Base-by-base conservation (phyloP, 2,797 vertebrate species). In the Gymnopithys bicolor region DNA sequence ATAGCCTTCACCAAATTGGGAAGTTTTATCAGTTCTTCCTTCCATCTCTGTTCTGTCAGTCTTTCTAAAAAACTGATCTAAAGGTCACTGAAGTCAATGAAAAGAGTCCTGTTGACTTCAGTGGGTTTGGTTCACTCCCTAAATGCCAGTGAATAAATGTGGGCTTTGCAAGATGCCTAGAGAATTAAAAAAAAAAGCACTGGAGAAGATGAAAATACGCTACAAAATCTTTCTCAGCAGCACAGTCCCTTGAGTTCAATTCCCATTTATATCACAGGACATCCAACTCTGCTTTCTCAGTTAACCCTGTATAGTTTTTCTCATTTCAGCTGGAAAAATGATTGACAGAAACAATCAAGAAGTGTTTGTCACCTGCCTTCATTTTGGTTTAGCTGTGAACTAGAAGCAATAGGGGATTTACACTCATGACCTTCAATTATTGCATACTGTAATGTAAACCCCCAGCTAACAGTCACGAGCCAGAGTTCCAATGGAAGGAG, bases 341-440 rank as follows among this genome's bases (percentile, higher is more conserved):
- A 97, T 95, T 96, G 96, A 94, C 95, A 97, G 96, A 95, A 97
- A 94, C 96, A 95, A 96, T 96, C 94, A 96, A 93, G 93, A 86
- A 88, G 79, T 86, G 92, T 89, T 96, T 13, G 11, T 91, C 52
- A 60, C 77, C 77, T 53, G 35, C 67, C 67, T 96, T 95, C 78
- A 32, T 95, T 86, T 82, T 82, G 84, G 87, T 78, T 91, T 85
- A 91, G 85, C 87, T 87, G 83, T 93, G 92, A 94, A 94, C 90
- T 91, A 21, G 80, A 92, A 89, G 93, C 94, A 63, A 2, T 43
- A 63, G 94, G 92, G 93, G 88, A 95, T 96, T 96, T 94, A 73
- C 69, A 70, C 91, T 83, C 83, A 3, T 84, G 93, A 91, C 93
- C 96, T 96, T 92, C 7, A 32, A 66, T 96, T 95, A 95, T 93